These are phyloP conservation scores for Sarotherodon lohbergeri DNA, from an alignment of 2,113 vertebrate species.

Conservation along the genomic window DNA sequence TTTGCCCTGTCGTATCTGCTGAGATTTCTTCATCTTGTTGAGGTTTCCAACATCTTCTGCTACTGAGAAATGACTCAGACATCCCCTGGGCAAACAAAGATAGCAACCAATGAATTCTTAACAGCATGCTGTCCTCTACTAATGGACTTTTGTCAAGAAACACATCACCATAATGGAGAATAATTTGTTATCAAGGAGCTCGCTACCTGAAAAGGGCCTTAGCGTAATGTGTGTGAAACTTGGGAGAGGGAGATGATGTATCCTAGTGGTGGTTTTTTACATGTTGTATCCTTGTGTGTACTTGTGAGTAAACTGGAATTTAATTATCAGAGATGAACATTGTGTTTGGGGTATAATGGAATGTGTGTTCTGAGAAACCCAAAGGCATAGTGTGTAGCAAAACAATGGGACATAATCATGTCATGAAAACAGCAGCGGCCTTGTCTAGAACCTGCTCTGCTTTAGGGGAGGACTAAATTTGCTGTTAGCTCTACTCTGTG, in stretches of 20 bases:
- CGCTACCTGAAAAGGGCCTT: neutral
- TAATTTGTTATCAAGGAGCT: conserved; percentile 21
- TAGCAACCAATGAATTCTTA: conserved; percentile 26
- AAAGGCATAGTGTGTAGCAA: neutral
- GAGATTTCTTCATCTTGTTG: neutral
- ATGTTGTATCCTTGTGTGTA: neutral
- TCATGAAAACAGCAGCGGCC: neutral
- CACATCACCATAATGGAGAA: conserved; percentile 33
- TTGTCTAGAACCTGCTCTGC: neutral
- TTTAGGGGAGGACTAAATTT: neutral
- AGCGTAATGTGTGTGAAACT: neutral
- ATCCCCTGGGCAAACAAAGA: conserved; percentile 20
- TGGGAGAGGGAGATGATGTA: too few relatives aligned
- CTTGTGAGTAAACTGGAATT: neutral
- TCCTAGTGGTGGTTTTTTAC: neutral
- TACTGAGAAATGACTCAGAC: conserved; percentile 17
- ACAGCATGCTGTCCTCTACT: conserved; percentile 10
- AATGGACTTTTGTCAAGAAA: conserved; percentile 43
- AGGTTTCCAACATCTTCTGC: neutral
- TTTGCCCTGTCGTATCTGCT: too few relatives aligned
- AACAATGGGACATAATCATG: neutral
- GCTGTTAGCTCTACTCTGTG: neutral
- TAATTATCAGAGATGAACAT: neutral
- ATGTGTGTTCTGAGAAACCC: neutral
- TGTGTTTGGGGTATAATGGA: neutral